Evolutionary conservation across 2,113 vertebrate genomes (phyloP).

Genomic region (Perca flavescens): DNA sequence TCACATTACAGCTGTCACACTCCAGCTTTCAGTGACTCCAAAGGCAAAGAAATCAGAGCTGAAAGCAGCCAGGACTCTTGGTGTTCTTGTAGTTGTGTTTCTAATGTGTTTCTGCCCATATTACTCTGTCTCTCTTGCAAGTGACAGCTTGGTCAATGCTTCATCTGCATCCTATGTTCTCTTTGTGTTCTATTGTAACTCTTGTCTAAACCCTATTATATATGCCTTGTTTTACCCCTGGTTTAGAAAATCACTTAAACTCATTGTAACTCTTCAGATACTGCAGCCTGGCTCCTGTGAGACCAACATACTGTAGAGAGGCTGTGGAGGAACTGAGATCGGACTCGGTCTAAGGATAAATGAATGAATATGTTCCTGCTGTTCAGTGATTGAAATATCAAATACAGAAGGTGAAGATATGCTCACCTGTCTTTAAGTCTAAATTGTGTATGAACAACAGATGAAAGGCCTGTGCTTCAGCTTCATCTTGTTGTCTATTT

Average conservation of each 20-base stretch:
- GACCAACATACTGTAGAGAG: background rate
- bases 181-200: background rate
- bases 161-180: background rate
- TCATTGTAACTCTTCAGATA: conserved; percentile 45
- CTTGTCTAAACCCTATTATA: too few species aligned
- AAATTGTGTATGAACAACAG: too few species aligned
- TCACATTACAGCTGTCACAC: background rate
- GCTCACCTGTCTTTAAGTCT: too few species aligned
- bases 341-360: too few species aligned
- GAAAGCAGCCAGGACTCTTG: conserved; percentile 70
- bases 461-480: too few species aligned
- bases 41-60: conserved; percentile 36
- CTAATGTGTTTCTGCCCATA: conserved; percentile 49
- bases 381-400: too few species aligned
- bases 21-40: background rate
- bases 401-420: too few species aligned
- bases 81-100: conserved; percentile 49
- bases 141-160: rapidly evolving
- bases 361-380: too few species aligned
- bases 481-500: too few species aligned
- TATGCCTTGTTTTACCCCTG: too few species aligned
- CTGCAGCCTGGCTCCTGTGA: conserved; percentile 18
- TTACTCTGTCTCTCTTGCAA: conserved; percentile 1
- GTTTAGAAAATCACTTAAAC: background rate
- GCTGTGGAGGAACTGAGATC: background rate